These are phyloP conservation scores for Aphyosemion australe DNA, from an alignment of 2,113 vertebrate species.

Conservation along the genomic window DNA sequence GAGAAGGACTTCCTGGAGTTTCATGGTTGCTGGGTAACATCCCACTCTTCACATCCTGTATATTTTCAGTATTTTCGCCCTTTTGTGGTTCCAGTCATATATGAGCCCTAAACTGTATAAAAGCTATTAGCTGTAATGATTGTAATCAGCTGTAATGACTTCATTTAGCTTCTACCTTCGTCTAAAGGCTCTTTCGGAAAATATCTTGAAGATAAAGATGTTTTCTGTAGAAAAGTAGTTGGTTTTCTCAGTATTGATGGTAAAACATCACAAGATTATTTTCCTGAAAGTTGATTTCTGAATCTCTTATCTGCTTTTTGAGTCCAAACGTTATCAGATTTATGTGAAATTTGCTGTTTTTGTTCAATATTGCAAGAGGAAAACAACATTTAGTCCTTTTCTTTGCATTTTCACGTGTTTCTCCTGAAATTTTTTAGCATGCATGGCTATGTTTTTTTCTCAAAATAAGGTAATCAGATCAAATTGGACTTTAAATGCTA, in stretches of 20 bases:
- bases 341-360: neutral
- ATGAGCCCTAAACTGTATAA: neutral
- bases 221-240: neutral
- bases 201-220: neutral
- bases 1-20: slow-evolving; percentile 12
- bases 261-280: neutral
- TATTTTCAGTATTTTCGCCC: neutral
- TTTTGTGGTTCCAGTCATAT: neutral
- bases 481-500: slow-evolving; percentile 49
- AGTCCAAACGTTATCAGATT: too few species aligned
- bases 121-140: slow-evolving; percentile 1
- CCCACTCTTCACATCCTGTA: neutral
- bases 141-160: too few species aligned
- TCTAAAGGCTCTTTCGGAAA: neutral
- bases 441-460: slow-evolving; percentile 8
- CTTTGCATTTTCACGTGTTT: slow-evolving; percentile 8
- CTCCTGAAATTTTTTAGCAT: slow-evolving; percentile 39
- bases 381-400: neutral
- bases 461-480: slow-evolving; percentile 15
- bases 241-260: neutral
- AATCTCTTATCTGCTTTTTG: neutral
- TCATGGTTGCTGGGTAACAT: slow-evolving; percentile 24
- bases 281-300: neutral
- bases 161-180: neutral
- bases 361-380: neutral